phyloP scores from a whole-genome alignment of 1,140 invertebrate genomes.

The Ceratosolen fusciceps region DNA sequence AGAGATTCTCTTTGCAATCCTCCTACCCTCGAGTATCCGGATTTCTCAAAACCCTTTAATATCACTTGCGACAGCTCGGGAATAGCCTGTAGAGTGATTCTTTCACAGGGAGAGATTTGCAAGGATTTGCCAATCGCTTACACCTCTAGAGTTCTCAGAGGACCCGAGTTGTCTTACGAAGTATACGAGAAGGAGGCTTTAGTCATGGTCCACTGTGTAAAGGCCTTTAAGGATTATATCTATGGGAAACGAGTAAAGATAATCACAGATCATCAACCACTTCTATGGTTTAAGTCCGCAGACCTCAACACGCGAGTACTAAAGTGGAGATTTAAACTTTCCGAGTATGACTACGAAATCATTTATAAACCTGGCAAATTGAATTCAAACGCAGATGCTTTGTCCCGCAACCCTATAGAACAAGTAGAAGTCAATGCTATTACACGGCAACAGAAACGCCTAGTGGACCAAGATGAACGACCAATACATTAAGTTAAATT shows the following conservation, averaged over 20 bases:
- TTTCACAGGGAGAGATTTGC: slow-evolving; percentile 3
- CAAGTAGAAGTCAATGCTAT: not conserved
- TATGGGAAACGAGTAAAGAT: slow-evolving; percentile 42
- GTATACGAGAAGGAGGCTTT: not conserved
- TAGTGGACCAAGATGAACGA: slow-evolving; percentile 39
- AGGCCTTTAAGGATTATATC: not conserved
- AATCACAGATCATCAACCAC: slow-evolving; percentile 43
- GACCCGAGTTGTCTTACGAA: not conserved
- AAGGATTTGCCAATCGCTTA: slow-evolving; percentile 7
- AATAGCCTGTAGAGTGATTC: not conserved
- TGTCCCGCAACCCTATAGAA: not conserved
- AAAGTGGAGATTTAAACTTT: slow-evolving; percentile 60
- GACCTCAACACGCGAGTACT: slow-evolving; percentile 56
- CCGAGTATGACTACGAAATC: slow-evolving; percentile 61
- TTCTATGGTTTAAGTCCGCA: slow-evolving; percentile 46
- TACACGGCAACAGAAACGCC: slow-evolving; percentile 8
- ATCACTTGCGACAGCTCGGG: not conserved
- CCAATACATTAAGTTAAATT: no score
- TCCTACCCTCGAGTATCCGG: not conserved
- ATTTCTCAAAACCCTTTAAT: slow-evolving; percentile 14
- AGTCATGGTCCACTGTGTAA: not conserved
- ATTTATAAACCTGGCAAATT: slow-evolving; percentile 53
- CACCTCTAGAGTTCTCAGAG: not conserved
- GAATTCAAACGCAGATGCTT: not conserved
- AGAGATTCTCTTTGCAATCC: not conserved